Evolutionary conservation across 1,140 invertebrate genomes (phyloP).

Genomic region (Cepaea nemoralis): DNA sequence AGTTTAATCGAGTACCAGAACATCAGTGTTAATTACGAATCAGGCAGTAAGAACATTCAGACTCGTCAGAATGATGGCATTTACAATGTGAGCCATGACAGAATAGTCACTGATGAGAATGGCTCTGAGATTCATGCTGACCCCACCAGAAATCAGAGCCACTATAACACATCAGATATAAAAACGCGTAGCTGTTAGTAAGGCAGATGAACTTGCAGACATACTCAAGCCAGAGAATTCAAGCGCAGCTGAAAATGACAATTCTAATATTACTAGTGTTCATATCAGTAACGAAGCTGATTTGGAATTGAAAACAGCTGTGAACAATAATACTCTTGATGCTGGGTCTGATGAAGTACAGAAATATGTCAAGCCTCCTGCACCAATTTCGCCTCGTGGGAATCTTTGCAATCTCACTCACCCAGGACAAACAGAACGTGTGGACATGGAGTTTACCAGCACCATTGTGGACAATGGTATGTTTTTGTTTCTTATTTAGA

Average conservation of each 20-base stretch:
- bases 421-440: constrained; percentile 17
- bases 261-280: not conserved
- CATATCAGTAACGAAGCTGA: not conserved
- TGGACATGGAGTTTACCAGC: constrained; percentile 63
- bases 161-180: not conserved
- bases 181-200: not conserved
- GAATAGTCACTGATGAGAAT: not conserved
- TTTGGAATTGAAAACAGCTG: not conserved
- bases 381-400: not conserved
- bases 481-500: constrained; percentile 29
- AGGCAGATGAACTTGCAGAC: not conserved
- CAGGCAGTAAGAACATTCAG: not conserved
- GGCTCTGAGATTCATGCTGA: not conserved
- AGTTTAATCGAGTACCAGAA: not conserved
- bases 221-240: not conserved
- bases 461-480: constrained; percentile 70
- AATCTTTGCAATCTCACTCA: constrained; percentile 25
- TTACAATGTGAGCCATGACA: not conserved
- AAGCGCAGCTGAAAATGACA: not conserved
- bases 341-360: not conserved
- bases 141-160: not conserved
- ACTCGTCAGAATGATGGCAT: not conserved
- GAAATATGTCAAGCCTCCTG: not conserved
- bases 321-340: not conserved
- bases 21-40: not conserved